Conservation (phyloP, 1,140 invertebrate species). For the Caenorhabditis tropicalis region DNA sequence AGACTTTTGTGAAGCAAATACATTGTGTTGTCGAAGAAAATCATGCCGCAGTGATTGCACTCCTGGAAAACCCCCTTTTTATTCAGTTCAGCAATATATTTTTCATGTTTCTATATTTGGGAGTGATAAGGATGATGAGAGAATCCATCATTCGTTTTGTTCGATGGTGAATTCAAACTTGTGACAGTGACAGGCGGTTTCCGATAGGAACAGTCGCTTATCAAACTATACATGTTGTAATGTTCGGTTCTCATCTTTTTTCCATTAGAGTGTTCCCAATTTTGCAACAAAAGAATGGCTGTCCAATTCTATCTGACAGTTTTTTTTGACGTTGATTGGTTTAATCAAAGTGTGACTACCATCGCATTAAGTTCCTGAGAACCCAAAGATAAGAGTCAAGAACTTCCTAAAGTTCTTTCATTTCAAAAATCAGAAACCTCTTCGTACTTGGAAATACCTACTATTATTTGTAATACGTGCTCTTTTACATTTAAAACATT, state of each 20-base stretch:
- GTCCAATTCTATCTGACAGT: neutral
- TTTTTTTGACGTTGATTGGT: neutral
- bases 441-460: no score
- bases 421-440: no score
- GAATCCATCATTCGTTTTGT: neutral
- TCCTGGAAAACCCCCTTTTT: slow-evolving; percentile 74
- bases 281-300: neutral
- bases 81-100: slow-evolving; percentile 36
- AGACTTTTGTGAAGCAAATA: slow-evolving; percentile 96
- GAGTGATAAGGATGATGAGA: neutral
- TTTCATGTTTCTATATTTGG: neutral
- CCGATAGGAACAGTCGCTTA: neutral
- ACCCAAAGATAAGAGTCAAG: neutral
- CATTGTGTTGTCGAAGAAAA: slow-evolving; percentile 90
- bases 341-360: neutral
- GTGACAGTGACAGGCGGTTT: neutral
- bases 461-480: no score
- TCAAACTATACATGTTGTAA: slow-evolving; percentile 31
- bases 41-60: slow-evolving; percentile 88
- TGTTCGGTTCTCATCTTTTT: neutral
- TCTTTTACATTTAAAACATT: neutral
- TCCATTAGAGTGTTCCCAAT: neutral
- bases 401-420: neutral
- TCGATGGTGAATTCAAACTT: neutral
- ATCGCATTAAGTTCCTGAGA: neutral